Conservation (phyloP, 2,797 vertebrate genomes). For the Podarcis lilfordi region DNA sequence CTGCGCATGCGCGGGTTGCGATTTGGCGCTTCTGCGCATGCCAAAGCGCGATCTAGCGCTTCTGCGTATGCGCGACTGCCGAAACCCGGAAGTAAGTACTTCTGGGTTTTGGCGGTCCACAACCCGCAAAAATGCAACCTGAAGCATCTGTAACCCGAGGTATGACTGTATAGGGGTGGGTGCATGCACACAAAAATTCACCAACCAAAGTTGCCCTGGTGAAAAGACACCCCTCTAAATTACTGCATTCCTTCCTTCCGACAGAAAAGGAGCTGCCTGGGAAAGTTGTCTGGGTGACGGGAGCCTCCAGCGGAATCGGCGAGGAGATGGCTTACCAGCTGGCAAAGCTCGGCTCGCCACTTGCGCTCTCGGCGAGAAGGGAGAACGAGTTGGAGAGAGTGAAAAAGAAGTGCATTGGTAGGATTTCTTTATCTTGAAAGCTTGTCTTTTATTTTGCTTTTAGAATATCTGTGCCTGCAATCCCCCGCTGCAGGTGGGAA, state of each 20-base stretch:
- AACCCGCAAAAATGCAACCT: no score
- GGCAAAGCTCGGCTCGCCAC: conserved; percentile 83
- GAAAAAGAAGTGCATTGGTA: conserved; percentile 88
- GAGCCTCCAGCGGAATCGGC: conserved; percentile 95
- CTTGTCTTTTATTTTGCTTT: no score
- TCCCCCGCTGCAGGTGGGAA: no score
- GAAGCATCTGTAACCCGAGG: no score
- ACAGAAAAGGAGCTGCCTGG: conserved; percentile 82
- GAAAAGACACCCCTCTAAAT: neutral
- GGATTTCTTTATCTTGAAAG: conserved; percentile 41
- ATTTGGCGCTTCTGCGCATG: no score
- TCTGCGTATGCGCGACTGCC: rapidly evolving
- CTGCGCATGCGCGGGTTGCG: no score
- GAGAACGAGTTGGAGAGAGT: conserved; percentile 87
- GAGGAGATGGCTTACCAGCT: conserved; percentile 92
- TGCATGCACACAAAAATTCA: no score
- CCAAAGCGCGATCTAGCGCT: no score
- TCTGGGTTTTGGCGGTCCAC: no score
- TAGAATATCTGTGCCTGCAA: neutral
- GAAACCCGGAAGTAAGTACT: no score
- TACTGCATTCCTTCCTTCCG: neutral
- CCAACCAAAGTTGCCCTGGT: neutral
- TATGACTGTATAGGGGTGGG: no score
- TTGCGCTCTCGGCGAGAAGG: conserved; percentile 90
- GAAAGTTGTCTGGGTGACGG: conserved; percentile 94